Evolutionary conservation across 2,113 vertebrate species (phyloP), one percentile per base, ranked within the genome.

Genomic region (Phyllostomus discolor): DNA sequence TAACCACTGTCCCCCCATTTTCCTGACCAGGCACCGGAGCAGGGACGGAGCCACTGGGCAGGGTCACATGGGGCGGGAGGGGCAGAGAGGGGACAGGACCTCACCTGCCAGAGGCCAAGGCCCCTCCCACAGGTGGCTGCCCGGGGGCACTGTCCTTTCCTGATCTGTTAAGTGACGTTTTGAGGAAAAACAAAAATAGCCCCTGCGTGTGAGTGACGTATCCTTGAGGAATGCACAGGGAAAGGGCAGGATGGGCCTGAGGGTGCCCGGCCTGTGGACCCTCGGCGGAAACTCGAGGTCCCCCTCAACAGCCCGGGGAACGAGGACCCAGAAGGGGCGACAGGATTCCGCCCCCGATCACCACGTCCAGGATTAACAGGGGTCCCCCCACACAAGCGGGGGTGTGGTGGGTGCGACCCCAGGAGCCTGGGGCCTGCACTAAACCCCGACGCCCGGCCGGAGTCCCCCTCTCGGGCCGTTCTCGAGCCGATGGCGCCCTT

Each of bases 341-440:
- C 38, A 89, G 72, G 26, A 38, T 48, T 70, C 73, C 22, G 43
- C 59, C 28, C 35, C 50, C 41, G 38, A 95, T 50, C 62, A 72
- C 33, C n/a, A 85, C n/a, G 80, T 84, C 72, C 90, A 84, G 88
- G 69, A 94, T 41, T 41, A 38, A 96, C 88, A 20, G 10, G 31
- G 22, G 22, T 9, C 38, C 38, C 38, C 38, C 38, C 38, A 5
- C 54, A 57, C 20, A 9, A 22, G 22, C 54, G 24, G 57, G 57
- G 57, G 57, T 59, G 38, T 0, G 35, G 62, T 5, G 10, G 41
- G 22, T 20, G 57, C 57, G 67, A 62, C 38, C 78, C 35, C 33
- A 19, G 10, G 78, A 69, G 19, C 38, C 28, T 54, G 5, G 35
- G 81, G 48, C 24, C 17, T 54, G 50, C 88, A 28, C 79, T 81